Evolutionary conservation across 2,113 vertebrate genomes (phyloP).

Genomic region (Prinia subflava): DNA sequence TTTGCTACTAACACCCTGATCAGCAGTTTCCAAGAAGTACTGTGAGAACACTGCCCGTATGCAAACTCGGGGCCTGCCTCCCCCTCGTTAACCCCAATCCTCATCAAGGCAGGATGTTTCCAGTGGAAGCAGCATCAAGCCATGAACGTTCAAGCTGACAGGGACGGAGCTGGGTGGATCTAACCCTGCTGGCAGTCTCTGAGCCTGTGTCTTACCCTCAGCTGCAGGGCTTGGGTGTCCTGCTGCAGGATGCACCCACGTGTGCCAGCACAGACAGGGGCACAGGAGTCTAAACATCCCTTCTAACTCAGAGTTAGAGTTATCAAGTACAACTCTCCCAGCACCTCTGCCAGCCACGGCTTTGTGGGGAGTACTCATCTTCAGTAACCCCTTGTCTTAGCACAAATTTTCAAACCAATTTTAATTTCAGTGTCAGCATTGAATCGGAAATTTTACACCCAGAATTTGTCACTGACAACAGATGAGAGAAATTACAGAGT

Average conservation of each 20-base stretch:
- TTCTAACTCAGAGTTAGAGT: neutral
- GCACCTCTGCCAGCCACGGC: neutral
- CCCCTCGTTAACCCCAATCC: neutral
- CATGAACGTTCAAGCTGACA: neutral
- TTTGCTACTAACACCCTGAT: neutral
- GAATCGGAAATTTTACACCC: neutral
- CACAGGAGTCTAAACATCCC: neutral
- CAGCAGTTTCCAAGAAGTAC: slow-evolving; percentile 23
- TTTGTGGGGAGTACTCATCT: neutral
- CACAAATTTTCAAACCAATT: neutral
- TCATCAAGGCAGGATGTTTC: neutral
- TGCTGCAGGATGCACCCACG: neutral
- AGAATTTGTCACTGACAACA: neutral
- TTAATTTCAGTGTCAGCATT: neutral
- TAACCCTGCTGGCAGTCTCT: neutral
- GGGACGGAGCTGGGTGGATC: neutral
- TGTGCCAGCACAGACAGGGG: neutral
- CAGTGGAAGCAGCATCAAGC: neutral
- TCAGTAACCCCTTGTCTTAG: neutral
- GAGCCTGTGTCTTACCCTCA: fast-evolving
- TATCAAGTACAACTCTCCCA: neutral
- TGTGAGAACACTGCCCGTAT: neutral
- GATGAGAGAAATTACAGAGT: neutral
- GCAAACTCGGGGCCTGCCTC: neutral
- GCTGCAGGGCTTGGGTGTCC: neutral